These are phyloP conservation scores for Lithophane ornitopus DNA, from an alignment of 2,888 invertebrate species.

Conservation along the genomic window DNA sequence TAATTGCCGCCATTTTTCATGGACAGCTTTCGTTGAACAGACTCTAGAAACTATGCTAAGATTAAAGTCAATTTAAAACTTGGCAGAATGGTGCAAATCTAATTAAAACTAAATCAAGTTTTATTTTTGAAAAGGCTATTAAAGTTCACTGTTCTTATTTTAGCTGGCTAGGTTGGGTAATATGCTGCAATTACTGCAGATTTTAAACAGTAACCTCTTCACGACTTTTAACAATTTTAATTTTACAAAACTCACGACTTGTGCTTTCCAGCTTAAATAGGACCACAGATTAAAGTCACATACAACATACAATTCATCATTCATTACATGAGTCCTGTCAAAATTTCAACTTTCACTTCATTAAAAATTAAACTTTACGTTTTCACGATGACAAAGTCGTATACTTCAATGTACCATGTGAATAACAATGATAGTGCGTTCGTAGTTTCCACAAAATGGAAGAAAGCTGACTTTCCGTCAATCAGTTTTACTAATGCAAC, in stretches of 20 bases:
- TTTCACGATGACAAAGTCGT: conserved; percentile 42
- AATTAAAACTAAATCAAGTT: conserved; percentile 25
- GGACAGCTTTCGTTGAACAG: too few relatives aligned
- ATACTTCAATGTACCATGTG: conserved; percentile 51
- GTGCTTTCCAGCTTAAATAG: background rate
- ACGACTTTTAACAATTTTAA: conserved; percentile 13
- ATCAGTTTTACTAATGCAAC: conserved; percentile 68
- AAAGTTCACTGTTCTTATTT: conserved; percentile 8
- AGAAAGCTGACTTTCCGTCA: conserved; percentile 76
- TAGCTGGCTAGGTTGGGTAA: conserved; percentile 19
- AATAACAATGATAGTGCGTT: conserved; percentile 68
- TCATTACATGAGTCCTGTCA: conserved; percentile 35
- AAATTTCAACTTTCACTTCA: conserved; percentile 52
- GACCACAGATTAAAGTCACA: conserved; percentile 23
- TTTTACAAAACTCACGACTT: conserved; percentile 29
- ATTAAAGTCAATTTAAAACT: background rate
- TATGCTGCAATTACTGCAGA: conserved; percentile 6
- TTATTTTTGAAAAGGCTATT: conserved; percentile 1
- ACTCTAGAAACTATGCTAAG: too few relatives aligned
- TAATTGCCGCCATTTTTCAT: too few relatives aligned
- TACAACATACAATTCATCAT: conserved; percentile 23
- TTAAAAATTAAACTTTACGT: conserved; percentile 49
- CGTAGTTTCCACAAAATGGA: conserved; percentile 75
- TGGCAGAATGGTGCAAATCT: background rate
- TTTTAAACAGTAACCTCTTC: conserved; percentile 25